These are phyloP conservation scores for Clivina fossor DNA, from an alignment of 2,888 invertebrate species.

Conservation along the genomic window DNA sequence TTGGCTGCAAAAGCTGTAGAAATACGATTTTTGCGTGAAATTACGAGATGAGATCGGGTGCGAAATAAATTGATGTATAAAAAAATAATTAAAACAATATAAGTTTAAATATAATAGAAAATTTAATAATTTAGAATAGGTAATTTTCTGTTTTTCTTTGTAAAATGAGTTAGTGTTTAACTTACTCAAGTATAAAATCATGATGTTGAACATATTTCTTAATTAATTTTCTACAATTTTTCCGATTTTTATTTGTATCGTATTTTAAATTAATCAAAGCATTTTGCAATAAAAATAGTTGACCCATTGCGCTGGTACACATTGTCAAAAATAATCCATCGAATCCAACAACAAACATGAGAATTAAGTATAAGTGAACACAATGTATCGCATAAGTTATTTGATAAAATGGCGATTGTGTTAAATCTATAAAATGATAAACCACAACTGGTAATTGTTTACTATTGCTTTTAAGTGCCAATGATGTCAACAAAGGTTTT, in stretches of 20 bases:
- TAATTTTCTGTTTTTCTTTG: no score
- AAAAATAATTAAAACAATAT: no score
- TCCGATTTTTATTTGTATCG: background rate
- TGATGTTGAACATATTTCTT: slow-evolving; percentile 22
- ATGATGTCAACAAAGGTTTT: no score
- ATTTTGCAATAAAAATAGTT: slow-evolving; percentile 10
- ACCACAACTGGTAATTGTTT: slow-evolving; percentile 13
- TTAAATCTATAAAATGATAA: slow-evolving; percentile 20
- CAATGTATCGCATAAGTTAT: slow-evolving; percentile 8
- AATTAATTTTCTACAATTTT: background rate
- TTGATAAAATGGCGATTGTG: slow-evolving; percentile 15
- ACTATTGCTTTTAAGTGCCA: no score
- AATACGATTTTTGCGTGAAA: no score
- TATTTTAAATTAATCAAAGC: slow-evolving; percentile 13
- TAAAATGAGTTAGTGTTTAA: no score
- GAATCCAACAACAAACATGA: slow-evolving; percentile 21
- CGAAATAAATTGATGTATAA: no score
- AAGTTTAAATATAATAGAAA: no score
- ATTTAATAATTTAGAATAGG: no score
- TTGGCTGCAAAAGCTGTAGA: no score
- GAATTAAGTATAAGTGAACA: slow-evolving; percentile 14
- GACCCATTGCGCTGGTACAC: slow-evolving; percentile 14
- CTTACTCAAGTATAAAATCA: slow-evolving; percentile 24
- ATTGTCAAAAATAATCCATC: slow-evolving; percentile 21
- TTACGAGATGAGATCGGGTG: no score